These are phyloP conservation scores for Thaumetopoea pityocampa DNA, from an alignment of 1,140 invertebrate species.

Conservation along the genomic window DNA sequence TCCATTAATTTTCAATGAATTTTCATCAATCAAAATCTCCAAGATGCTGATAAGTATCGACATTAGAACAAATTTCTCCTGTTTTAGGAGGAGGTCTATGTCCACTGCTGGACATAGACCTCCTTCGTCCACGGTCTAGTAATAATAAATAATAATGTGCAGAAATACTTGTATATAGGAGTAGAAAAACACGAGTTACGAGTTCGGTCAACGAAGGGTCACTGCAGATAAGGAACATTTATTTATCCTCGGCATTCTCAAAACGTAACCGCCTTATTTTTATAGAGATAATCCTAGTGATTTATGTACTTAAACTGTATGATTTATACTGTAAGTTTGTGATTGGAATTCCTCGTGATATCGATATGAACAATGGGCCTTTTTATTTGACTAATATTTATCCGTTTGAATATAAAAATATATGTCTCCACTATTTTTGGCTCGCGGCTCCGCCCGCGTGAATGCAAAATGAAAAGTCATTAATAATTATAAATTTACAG, in stretches of 20 bases:
- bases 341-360: constrained; percentile 32
- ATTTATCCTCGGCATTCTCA: constrained; percentile 11
- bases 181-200: constrained; percentile 7
- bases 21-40: too few relatives aligned
- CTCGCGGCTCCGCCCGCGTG: too few relatives aligned
- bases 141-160: constrained; percentile 1
- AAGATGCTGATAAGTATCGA: too few relatives aligned
- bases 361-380: constrained; percentile 13
- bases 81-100: too few relatives aligned
- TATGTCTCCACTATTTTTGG: not conserved
- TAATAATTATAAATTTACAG: too few relatives aligned
- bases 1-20: too few relatives aligned
- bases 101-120: too few relatives aligned
- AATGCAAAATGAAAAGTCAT: too few relatives aligned
- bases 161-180: not conserved
- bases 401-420: too few relatives aligned
- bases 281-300: constrained; percentile 37
- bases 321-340: constrained; percentile 31
- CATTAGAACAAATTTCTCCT: too few relatives aligned
- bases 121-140: too few relatives aligned
- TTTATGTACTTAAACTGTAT: constrained; percentile 36
- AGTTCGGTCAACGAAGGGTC: constrained; percentile 2
- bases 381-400: constrained; percentile 1
- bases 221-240: constrained; percentile 6
- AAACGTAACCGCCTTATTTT: constrained; percentile 32